A percentile compares a stretch with the other conserved stretches of the same genome.
Conservation (phyloP, 2,797 vertebrate genomes). For the Myoxocephalus aenaeus region DNA sequence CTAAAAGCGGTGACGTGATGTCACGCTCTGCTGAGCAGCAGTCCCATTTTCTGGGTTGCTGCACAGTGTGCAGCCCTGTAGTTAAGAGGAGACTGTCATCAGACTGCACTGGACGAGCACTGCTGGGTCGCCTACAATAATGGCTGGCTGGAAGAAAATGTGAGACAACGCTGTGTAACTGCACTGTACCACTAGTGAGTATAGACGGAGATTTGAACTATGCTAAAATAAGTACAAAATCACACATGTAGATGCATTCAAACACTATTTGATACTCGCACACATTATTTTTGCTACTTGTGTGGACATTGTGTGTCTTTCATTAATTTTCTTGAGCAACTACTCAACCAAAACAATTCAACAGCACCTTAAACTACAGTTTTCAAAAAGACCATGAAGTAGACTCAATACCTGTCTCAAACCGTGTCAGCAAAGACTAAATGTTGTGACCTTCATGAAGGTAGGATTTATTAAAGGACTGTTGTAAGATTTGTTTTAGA, state of each 20-base stretch:
- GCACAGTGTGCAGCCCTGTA: slow-evolving; percentile 49
- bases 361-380: neutral
- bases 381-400: neutral
- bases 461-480: neutral
- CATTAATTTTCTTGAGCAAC: neutral
- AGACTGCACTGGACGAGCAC: slow-evolving; percentile 25
- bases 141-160: slow-evolving; percentile 6
- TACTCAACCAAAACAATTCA: neutral
- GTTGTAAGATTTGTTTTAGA: neutral
- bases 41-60: slow-evolving; percentile 67
- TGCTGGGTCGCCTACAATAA: slow-evolving; percentile 12
- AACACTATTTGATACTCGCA: neutral
- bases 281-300: neutral
- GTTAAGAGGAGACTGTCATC: slow-evolving; percentile 48
- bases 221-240: slow-evolving; percentile 12
- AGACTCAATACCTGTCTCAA: neutral
- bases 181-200: neutral
- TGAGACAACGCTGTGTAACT: neutral
- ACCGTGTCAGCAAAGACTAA: slow-evolving; percentile 1
- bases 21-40: slow-evolving; percentile 64
- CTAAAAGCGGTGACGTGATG: slow-evolving; percentile 60
- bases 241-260: slow-evolving; percentile 3
- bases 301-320: neutral
- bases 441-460: neutral
- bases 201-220: neutral